Percentiles rank a stretch among this genome's conserved stretches.
Evolutionary conservation across 2,888 invertebrate species (phyloP).

Genomic region (Meta bourneti): DNA sequence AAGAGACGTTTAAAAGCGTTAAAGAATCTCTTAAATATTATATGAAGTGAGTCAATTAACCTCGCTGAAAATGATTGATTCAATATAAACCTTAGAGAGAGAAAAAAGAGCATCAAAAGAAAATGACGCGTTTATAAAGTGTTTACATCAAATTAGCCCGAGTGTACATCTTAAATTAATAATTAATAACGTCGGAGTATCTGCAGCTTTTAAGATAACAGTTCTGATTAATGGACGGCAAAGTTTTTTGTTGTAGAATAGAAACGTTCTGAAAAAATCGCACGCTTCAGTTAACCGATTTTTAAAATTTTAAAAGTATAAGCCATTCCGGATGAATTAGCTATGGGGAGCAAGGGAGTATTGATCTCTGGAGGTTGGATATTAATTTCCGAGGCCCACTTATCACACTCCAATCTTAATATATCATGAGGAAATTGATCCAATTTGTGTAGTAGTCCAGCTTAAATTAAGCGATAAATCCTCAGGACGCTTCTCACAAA

Average conservation of each 20-base stretch:
- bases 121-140: slow-evolving; percentile 3
- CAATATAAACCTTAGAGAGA: background rate
- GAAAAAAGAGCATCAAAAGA: slow-evolving; percentile 2
- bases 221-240: background rate
- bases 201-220: background rate
- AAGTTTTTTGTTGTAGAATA: background rate
- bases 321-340: background rate
- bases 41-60: slow-evolving; percentile 23
- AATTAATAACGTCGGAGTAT: background rate
- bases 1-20: background rate
- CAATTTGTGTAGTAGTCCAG: background rate
- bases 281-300: background rate
- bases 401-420: background rate
- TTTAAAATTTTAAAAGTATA: background rate
- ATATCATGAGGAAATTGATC: background rate
- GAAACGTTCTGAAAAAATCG: background rate
- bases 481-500: background rate
- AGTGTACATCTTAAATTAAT: background rate
- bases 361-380: background rate
- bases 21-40: slow-evolving; percentile 2
- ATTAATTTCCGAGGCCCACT: background rate
- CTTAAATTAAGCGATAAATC: background rate
- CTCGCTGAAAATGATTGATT: slow-evolving; percentile 42
- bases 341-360: background rate
- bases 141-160: slow-evolving; percentile 10